These are phyloP conservation scores for Caranx ignobilis DNA, from an alignment of 2,113 vertebrate species.

Conservation along the genomic window DNA sequence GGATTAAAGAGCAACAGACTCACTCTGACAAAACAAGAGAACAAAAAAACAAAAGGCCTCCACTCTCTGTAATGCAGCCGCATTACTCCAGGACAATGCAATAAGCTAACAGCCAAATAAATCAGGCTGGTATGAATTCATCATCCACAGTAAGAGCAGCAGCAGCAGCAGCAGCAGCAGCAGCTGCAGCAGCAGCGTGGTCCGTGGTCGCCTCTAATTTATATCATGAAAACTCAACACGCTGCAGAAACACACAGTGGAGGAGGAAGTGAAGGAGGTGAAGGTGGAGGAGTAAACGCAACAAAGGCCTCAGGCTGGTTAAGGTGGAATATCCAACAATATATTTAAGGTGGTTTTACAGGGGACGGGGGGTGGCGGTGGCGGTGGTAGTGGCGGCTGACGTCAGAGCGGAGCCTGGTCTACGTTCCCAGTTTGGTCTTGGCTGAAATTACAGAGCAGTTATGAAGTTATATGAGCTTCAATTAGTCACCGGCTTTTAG, in stretches of 20 bases:
- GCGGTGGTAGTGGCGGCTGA: neutral
- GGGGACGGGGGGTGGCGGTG: neutral
- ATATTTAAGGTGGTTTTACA: too few species aligned
- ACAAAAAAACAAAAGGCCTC: neutral
- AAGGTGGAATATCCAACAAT: too few species aligned
- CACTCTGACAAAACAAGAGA: neutral
- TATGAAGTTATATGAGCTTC: neutral
- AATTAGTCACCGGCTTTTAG: neutral
- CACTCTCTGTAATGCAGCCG: constrained; percentile 30
- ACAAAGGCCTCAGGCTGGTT: too few species aligned
- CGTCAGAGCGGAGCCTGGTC: too few species aligned
- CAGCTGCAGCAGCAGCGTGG: constrained; percentile 1
- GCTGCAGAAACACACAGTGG: constrained; percentile 40
- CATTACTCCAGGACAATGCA: constrained; percentile 40
- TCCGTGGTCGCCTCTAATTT: constrained; percentile 23
- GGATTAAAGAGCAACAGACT: constrained; percentile 24
- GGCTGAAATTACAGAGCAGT: neutral
- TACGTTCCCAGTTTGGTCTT: neutral
- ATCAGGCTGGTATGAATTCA: constrained; percentile 44
- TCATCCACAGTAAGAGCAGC: constrained; percentile 13
- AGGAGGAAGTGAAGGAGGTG: neutral
- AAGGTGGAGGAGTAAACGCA: neutral
- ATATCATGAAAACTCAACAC: constrained; percentile 20
- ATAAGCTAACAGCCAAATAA: constrained; percentile 65
- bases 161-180: neutral